Evolutionary conservation across 2,797 vertebrate genomes (phyloP).

Genomic region (Peromyscus attwateri): DNA sequence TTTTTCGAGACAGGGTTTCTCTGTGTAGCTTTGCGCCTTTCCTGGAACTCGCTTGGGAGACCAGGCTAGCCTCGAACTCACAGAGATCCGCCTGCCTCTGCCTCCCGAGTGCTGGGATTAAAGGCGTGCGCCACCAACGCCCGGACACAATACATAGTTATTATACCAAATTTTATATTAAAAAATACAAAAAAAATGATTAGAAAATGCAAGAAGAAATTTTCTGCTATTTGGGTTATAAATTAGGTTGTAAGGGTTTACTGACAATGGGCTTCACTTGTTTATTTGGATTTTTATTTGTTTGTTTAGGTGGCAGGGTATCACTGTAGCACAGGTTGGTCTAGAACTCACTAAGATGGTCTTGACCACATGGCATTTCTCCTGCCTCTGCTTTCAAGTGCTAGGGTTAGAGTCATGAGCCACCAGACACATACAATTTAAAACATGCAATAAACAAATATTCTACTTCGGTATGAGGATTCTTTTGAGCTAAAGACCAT

Average conservation of each 20-base stretch:
- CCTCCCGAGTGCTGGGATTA: no score
- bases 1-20: no score
- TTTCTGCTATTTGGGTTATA: no score
- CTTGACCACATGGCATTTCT: not conserved
- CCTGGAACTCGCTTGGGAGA: no score
- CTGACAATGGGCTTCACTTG: not conserved
- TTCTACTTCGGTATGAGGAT: not conserved
- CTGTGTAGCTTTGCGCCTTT: no score
- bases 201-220: not conserved
- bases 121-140: no score
- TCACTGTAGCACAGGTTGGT: not conserved
- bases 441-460: not conserved
- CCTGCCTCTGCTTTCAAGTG: not conserved
- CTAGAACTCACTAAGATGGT: not conserved
- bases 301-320: not conserved
- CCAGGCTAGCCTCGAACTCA: no score
- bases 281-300: not conserved
- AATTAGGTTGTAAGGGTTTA: not conserved
- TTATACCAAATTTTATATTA: not conserved
- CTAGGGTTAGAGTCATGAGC: not conserved
- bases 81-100: no score
- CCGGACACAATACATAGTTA: not conserved
- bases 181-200: conserved; percentile 34
- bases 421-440: not conserved
- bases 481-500: not conserved